Percentiles rank a stretch among this genome's conserved stretches.
phyloP scores from a whole-genome alignment of 1,140 invertebrate genomes.

The Leptinotarsa texana region DNA sequence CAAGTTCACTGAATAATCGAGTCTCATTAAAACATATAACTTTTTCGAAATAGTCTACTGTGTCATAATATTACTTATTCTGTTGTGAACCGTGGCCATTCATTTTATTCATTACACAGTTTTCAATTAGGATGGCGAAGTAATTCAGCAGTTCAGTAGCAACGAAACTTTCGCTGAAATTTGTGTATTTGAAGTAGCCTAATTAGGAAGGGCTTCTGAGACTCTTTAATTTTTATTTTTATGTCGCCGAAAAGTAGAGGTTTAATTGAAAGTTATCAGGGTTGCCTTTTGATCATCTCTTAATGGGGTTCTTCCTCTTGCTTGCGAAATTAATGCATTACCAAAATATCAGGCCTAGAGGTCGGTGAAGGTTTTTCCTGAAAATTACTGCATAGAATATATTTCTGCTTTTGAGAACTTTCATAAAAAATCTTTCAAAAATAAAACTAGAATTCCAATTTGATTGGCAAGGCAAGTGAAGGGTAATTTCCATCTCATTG shows the following conservation, averaged over 20 bases:
- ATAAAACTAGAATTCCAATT: too few species aligned
- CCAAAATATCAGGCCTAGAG: too few species aligned
- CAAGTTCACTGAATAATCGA: background rate
- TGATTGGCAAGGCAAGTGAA: too few species aligned
- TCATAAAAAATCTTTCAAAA: too few species aligned
- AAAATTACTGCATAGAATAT: too few species aligned
- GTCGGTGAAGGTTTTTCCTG: too few species aligned
- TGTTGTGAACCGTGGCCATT: background rate
- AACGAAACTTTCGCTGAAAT: background rate
- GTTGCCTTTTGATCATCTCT: background rate
- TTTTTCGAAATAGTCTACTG: background rate
- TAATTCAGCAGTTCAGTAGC: background rate
- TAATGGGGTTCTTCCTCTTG: background rate
- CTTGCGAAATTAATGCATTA: too few species aligned
- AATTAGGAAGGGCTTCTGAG: constrained; percentile 2
- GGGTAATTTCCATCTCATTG: too few species aligned
- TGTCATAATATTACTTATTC: constrained; percentile 4
- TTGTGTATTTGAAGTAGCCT: constrained; percentile 5
- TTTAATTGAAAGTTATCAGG: constrained; percentile 6
- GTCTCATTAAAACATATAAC: background rate
- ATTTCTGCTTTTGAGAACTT: too few species aligned
- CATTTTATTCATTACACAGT: constrained; percentile 6
- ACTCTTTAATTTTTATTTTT: constrained; percentile 7
- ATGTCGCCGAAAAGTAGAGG: background rate
- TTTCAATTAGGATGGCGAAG: background rate